Conservation (phyloP, 2,888 invertebrate species). For the Sympetrum striolatum region DNA sequence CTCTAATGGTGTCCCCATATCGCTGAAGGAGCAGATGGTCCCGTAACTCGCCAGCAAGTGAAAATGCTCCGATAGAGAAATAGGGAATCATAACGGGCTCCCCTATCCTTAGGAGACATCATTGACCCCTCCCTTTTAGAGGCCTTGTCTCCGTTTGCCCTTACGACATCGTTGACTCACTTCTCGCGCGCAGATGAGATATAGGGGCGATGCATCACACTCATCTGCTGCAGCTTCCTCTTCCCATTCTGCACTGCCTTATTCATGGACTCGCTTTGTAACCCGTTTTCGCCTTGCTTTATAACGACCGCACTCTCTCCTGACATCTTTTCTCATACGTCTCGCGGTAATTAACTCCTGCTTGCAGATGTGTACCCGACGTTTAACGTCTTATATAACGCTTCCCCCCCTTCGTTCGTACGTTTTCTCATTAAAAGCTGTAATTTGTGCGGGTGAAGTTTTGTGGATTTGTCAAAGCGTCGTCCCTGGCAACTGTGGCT, state of each 20-base stretch:
- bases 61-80: too few relatives aligned
- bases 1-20: too few relatives aligned
- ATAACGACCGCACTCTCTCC: neutral
- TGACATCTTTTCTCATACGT: neutral
- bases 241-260: neutral
- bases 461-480: too few relatives aligned
- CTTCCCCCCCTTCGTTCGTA: neutral
- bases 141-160: neutral
- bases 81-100: too few relatives aligned
- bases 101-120: too few relatives aligned
- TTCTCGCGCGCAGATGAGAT: neutral
- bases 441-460: too few relatives aligned
- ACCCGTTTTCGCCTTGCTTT: neutral
- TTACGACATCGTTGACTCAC: neutral
- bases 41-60: too few relatives aligned
- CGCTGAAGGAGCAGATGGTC: too few relatives aligned
- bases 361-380: neutral
- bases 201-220: neutral
- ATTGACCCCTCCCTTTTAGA: too few relatives aligned
- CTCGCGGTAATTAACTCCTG: neutral
- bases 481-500: too few relatives aligned
- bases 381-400: neutral
- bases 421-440: neutral
- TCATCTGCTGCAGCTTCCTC: neutral
- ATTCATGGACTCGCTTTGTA: neutral